Evolutionary conservation across 2,888 invertebrate species (phyloP).

Genomic region (Eumacrocentrus americanus): DNA sequence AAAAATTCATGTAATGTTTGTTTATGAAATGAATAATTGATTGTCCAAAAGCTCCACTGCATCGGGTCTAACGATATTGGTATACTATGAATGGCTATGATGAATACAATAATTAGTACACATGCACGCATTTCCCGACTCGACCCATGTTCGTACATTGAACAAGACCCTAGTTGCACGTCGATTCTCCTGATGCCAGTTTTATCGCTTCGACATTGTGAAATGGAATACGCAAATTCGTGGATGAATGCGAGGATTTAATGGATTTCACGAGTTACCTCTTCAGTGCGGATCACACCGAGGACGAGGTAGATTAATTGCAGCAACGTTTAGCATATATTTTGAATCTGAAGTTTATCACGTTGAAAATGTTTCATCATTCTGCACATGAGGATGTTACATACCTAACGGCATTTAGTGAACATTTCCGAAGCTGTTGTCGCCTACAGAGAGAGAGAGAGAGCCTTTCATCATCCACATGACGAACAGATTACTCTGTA

Average conservation of each 20-base stretch:
- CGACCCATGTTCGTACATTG: neutral
- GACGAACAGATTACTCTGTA: too few species aligned
- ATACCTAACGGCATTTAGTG: neutral
- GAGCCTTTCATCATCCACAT: neutral
- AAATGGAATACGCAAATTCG: slow-evolving; percentile 6
- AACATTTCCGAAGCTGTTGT: neutral
- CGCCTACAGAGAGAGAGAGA: neutral
- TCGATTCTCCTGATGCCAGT: neutral
- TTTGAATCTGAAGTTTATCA: neutral
- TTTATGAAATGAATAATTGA: too few species aligned
- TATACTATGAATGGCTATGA: neutral
- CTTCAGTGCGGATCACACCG: neutral
- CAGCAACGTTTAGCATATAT: neutral
- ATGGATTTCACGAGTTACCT: slow-evolving; percentile 6
- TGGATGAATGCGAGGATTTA: neutral
- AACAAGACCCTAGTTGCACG: neutral
- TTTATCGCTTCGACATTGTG: neutral
- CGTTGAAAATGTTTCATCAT: neutral
- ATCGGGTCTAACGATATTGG: too few species aligned
- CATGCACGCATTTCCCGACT: neutral
- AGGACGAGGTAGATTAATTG: neutral
- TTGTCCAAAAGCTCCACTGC: too few species aligned
- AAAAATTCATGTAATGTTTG: neutral
- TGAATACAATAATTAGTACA: neutral
- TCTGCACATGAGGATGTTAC: too few species aligned